These are phyloP conservation scores for Ophraella communa DNA, from an alignment of 2,888 invertebrate species.

Conservation along the genomic window DNA sequence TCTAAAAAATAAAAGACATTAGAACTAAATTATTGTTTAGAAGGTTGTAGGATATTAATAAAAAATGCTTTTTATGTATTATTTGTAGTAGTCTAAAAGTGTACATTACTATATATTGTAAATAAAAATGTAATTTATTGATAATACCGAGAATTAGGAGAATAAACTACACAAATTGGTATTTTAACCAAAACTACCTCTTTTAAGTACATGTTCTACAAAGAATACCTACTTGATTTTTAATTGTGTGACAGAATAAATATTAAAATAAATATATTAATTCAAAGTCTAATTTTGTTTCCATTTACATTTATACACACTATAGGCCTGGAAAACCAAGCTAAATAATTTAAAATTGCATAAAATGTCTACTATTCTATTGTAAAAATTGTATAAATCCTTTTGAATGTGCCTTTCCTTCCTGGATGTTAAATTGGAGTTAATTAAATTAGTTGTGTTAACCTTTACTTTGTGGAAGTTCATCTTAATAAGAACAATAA, in stretches of 20 bases:
- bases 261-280: slow-evolving; percentile 5
- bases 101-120: slow-evolving; percentile 22
- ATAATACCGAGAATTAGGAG: not conserved
- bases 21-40: slow-evolving; percentile 17
- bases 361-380: too few relatives aligned
- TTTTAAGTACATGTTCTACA: slow-evolving; percentile 3
- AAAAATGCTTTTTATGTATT: slow-evolving; percentile 22
- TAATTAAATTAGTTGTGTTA: too few relatives aligned
- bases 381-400: too few relatives aligned
- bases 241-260: slow-evolving; percentile 8
- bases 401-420: too few relatives aligned
- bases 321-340: too few relatives aligned
- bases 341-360: too few relatives aligned
- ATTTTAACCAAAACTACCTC: slow-evolving; percentile 23
- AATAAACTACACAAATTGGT: slow-evolving; percentile 16
- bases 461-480: too few relatives aligned
- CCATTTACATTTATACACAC: not conserved
- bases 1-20: slow-evolving; percentile 13
- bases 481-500: too few relatives aligned
- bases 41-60: slow-evolving; percentile 16
- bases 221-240: not conserved
- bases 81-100: slow-evolving; percentile 20
- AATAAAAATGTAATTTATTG: slow-evolving; percentile 21
- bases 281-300: not conserved
- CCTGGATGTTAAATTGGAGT: too few relatives aligned